Conservation (phyloP, 2,113 vertebrate species). For the Nannobrachium achirus region DNA sequence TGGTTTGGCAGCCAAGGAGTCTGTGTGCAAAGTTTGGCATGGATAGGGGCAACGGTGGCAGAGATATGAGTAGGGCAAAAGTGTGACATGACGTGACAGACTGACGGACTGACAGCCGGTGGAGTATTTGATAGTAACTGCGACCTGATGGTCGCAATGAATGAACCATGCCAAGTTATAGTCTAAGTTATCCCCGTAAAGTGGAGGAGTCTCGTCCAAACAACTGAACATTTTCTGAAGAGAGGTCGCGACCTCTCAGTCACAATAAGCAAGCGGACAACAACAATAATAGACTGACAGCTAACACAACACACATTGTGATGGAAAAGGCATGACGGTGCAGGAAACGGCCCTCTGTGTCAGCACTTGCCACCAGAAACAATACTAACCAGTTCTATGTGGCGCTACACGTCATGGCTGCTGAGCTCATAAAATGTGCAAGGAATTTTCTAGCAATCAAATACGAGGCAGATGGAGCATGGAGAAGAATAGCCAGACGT, state of each 20-base stretch:
- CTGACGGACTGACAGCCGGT: too few relatives aligned
- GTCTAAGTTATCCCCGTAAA: conserved; percentile 41
- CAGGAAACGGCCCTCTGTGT: conserved; percentile 68
- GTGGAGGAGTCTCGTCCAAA: conserved; percentile 49
- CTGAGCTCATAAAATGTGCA: conserved; percentile 51
- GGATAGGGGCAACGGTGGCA: too few relatives aligned
- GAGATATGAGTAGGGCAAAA: too few relatives aligned
- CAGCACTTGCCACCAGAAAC: conserved; percentile 62
- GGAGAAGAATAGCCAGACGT: conserved; percentile 70
- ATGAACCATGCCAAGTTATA: conserved; percentile 56
- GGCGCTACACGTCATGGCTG: conserved; percentile 53
- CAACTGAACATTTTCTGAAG: conserved; percentile 47
- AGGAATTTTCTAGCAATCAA: conserved; percentile 61
- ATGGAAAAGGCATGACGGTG: conserved; percentile 55
- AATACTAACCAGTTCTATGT: conserved; percentile 49
- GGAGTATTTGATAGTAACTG: too few relatives aligned
- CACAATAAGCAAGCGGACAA: conserved; percentile 59
- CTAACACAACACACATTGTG: conserved; percentile 59
- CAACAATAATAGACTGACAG: conserved; percentile 65
- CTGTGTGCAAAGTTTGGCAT: too few relatives aligned
- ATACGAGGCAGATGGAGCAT: conserved; percentile 72
- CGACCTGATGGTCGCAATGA: too few relatives aligned
- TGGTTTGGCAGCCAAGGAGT: too few relatives aligned
- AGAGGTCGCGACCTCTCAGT: conserved; percentile 65
- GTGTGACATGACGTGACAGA: too few relatives aligned